Evolutionary conservation across 2,888 invertebrate genomes (phyloP).

Genomic region (Allygus modestus): DNA sequence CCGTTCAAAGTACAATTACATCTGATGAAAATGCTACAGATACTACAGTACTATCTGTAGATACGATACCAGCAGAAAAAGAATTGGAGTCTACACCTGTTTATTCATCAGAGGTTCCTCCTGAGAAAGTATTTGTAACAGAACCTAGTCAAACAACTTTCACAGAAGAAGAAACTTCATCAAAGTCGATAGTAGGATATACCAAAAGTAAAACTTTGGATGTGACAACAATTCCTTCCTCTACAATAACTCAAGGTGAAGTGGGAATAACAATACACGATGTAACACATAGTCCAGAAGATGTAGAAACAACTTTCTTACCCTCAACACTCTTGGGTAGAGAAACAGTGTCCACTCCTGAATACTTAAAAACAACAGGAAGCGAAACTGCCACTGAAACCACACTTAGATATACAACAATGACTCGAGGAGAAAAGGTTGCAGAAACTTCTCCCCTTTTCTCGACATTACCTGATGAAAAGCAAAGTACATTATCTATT

Average conservation of each 20-base stretch:
- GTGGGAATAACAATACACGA: too few species aligned
- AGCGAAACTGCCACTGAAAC: neutral
- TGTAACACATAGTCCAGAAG: neutral
- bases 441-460: neutral
- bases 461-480: neutral
- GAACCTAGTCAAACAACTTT: neutral
- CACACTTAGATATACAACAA: neutral
- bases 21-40: neutral
- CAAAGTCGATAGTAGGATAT: neutral
- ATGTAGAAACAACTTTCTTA: neutral
- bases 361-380: neutral
- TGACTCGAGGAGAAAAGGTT: neutral
- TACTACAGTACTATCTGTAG: neutral
- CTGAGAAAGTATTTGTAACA: neutral
- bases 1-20: neutral
- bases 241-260: neutral
- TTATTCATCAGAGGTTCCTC: neutral
- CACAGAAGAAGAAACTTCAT: neutral
- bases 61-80: conserved; percentile 6
- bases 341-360: conserved; percentile 11
- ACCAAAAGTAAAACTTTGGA: neutral
- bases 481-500: neutral
- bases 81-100: neutral
- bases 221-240: neutral
- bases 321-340: neutral